phyloP scores from a whole-genome alignment of 1,140 invertebrate species.

The Lutraria rhynchaena region DNA sequence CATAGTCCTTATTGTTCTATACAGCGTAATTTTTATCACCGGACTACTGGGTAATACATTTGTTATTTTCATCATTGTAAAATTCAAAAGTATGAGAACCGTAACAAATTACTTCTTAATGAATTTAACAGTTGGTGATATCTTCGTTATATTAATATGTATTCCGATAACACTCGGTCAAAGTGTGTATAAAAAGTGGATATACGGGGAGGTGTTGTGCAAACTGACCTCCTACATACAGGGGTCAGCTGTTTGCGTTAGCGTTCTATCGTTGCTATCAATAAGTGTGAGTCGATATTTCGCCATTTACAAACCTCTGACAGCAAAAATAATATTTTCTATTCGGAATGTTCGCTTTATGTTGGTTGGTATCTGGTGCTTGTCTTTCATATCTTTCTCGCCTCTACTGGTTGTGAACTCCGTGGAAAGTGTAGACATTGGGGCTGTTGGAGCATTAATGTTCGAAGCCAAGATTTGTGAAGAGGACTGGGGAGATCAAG shows the following conservation, averaged over 20 bases:
- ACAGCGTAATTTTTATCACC: slow-evolving; percentile 89
- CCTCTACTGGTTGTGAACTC: slow-evolving; percentile 46
- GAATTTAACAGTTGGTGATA: slow-evolving; percentile 90
- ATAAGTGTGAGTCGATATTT: slow-evolving; percentile 65
- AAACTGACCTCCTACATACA: slow-evolving; percentile 63
- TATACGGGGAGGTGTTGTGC: slow-evolving; percentile 89
- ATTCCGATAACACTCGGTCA: slow-evolving; percentile 91
- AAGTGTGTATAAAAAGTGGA: slow-evolving; percentile 94
- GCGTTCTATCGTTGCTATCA: slow-evolving; percentile 70
- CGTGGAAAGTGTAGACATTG: not conserved
- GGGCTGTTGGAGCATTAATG: not conserved
- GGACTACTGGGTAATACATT: slow-evolving; percentile 94
- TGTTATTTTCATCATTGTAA: slow-evolving; percentile 85
- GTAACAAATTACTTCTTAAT: slow-evolving; percentile 95
- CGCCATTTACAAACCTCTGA: slow-evolving; percentile 45
- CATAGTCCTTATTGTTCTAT: slow-evolving; percentile 82
- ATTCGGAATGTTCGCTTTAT: slow-evolving; percentile 14
- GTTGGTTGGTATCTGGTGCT: slow-evolving; percentile 2
- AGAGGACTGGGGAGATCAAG: slow-evolving; percentile 13
- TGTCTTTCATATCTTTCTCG: slow-evolving; percentile 17
- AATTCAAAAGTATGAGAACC: slow-evolving; percentile 83
- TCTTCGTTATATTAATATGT: slow-evolving; percentile 90
- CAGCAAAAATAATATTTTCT: slow-evolving; percentile 39
- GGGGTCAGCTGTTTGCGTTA: slow-evolving; percentile 62
- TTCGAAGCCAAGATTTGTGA: slow-evolving; percentile 26